These are phyloP conservation scores for Ecliptopera silaceata DNA, from an alignment of 2,888 invertebrate species.

Conservation along the genomic window DNA sequence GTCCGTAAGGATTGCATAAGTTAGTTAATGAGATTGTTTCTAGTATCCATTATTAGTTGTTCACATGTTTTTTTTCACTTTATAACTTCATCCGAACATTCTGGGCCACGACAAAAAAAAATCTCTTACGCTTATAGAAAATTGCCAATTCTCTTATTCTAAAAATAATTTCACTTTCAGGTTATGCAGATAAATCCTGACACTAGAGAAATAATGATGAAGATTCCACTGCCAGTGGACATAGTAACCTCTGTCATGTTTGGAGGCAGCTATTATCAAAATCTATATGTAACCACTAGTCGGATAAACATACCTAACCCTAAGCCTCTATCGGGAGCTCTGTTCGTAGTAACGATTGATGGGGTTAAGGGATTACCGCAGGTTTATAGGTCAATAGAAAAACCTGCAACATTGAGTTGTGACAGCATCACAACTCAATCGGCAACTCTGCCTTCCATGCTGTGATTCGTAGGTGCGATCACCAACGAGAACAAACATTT, in stretches of 20 bases:
- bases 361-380: not conserved
- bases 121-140: not conserved
- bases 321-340: not conserved
- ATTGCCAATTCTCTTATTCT: no score
- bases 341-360: not conserved
- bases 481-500: no score
- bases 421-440: no score
- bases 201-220: not conserved
- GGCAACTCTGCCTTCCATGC: no score
- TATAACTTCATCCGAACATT: no score
- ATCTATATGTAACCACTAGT: conserved; percentile 12
- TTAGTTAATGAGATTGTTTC: no score
- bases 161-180: conserved; percentile 1
- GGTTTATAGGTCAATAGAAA: not conserved
- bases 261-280: conserved; percentile 11
- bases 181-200: conserved; percentile 1
- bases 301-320: not conserved
- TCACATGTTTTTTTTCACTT: no score
- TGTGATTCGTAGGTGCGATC: no score
- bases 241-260: conserved; percentile 18
- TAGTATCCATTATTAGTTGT: no score
- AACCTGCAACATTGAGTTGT: not conserved
- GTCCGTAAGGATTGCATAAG: no score
- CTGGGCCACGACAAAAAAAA: no score
- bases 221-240: conserved; percentile 18